phyloP scores from a whole-genome alignment of 2,113 vertebrate species.

The Hymenochirus boettgeri region DNA sequence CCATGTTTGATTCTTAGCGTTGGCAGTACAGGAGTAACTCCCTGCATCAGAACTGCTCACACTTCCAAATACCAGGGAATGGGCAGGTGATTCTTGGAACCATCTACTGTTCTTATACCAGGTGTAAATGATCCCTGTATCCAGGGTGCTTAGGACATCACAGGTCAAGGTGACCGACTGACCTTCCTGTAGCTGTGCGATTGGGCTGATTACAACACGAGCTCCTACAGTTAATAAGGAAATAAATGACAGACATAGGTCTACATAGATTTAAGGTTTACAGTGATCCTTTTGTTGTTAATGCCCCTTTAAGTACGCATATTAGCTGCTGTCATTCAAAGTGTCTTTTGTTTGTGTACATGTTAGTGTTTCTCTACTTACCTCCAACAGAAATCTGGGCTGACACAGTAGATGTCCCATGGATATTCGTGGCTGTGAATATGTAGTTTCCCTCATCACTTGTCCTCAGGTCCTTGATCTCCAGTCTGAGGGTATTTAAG shows the following conservation, averaged over 20 bases:
- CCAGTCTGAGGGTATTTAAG: constrained; percentile 49
- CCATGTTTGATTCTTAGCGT: constrained; percentile 19
- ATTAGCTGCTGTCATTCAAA: no score
- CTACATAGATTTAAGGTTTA: no score
- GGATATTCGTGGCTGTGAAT: constrained; percentile 49
- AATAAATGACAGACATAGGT: no score
- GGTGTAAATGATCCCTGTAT: constrained; percentile 16
- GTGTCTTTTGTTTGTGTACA: no score
- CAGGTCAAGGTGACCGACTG: constrained; percentile 50
- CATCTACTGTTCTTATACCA: constrained; percentile 63
- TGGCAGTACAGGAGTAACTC: constrained; percentile 53
- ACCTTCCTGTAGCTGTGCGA: constrained; percentile 50
- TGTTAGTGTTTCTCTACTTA: constrained; percentile 44
- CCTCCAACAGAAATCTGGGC: constrained; percentile 45
- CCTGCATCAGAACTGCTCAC: constrained; percentile 40
- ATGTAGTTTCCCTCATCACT: constrained; percentile 58
- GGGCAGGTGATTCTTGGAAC: constrained; percentile 44
- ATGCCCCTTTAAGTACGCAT: no score
- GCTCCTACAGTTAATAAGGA: constrained; percentile 45
- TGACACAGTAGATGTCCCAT: constrained; percentile 41
- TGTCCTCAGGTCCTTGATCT: constrained; percentile 43
- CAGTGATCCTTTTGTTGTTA: no score
- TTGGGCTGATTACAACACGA: constrained; percentile 49
- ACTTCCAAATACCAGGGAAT: constrained; percentile 17
- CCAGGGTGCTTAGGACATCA: constrained; percentile 30